Percentiles rank a stretch among this genome's conserved stretches.
Evolutionary conservation across 2,113 vertebrate genomes (phyloP).

Genomic region (Typhlomys cinereus): DNA sequence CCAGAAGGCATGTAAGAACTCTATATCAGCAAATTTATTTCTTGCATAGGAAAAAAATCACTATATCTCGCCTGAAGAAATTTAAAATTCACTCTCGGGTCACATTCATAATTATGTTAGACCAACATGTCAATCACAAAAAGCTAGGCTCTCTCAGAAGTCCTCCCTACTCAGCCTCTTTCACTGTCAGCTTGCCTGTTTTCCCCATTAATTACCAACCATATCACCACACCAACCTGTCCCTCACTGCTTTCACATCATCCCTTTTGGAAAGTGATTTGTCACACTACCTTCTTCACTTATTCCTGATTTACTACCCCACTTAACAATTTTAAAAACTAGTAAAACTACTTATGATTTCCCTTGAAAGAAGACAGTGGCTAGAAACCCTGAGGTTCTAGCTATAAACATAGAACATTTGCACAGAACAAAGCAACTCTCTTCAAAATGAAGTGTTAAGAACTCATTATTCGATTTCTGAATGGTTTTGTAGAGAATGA

Average conservation of each 20-base stretch:
- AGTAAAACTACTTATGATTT: neutral
- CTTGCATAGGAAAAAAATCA: neutral
- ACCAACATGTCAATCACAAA: neutral
- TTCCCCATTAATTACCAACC: neutral
- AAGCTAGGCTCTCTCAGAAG: neutral
- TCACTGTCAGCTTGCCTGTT: neutral
- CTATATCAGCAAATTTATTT: conserved; percentile 55
- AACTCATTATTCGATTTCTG: neutral
- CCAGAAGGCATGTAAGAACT: conserved; percentile 42
- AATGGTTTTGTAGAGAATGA: neutral
- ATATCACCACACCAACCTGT: neutral
- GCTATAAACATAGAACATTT: neutral
- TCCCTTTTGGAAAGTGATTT: neutral
- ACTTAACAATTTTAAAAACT: neutral
- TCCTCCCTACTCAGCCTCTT: neutral
- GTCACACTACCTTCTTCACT: neutral
- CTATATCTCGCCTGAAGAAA: conserved; percentile 56
- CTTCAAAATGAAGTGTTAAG: conserved; percentile 8
- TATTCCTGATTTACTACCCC: neutral
- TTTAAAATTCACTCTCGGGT: conserved; percentile 52
- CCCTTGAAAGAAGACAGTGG: neutral
- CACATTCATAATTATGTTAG: conserved; percentile 21
- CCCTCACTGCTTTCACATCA: neutral
- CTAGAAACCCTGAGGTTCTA: neutral
- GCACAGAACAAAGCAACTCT: neutral